Conservation (phyloP, 2,888 invertebrate species). For the Octodonta nipae region DNA sequence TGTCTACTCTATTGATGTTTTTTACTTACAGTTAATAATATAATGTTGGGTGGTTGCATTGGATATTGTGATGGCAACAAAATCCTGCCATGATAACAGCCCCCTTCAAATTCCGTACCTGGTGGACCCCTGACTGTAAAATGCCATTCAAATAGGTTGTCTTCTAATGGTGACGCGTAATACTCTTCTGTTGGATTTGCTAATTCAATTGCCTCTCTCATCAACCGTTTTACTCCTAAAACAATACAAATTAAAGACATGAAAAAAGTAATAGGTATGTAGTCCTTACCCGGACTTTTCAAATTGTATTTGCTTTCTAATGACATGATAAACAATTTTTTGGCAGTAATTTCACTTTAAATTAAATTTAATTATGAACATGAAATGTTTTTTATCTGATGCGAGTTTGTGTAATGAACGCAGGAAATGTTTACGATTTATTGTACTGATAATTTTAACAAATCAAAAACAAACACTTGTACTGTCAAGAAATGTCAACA, state of each 20-base stretch:
- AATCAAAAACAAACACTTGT: constrained; percentile 15
- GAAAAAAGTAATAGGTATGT: too few species aligned
- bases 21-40: constrained; percentile 63
- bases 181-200: constrained; percentile 79
- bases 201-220: constrained; percentile 82
- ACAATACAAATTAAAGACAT: constrained; percentile 2
- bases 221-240: constrained; percentile 78
- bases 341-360: too few species aligned
- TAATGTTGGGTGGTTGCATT: constrained; percentile 93
- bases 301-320: constrained; percentile 45
- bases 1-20: neutral
- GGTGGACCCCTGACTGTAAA: constrained; percentile 85
- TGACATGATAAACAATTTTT: constrained; percentile 29
- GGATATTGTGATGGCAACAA: constrained; percentile 86
- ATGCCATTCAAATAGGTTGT: constrained; percentile 96
- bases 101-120: constrained; percentile 78
- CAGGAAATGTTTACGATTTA: constrained; percentile 3
- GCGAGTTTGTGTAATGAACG: too few species aligned
- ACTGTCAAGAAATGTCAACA: constrained; percentile 6
- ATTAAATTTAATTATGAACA: too few species aligned
- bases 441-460: constrained; percentile 9
- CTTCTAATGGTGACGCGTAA: constrained; percentile 78
- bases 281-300: constrained; percentile 47
- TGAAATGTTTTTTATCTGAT: constrained; percentile 3
- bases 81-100: constrained; percentile 85